Evolutionary conservation across 2,113 vertebrate genomes (phyloP).

Genomic region (Orthochromis indermauri): DNA sequence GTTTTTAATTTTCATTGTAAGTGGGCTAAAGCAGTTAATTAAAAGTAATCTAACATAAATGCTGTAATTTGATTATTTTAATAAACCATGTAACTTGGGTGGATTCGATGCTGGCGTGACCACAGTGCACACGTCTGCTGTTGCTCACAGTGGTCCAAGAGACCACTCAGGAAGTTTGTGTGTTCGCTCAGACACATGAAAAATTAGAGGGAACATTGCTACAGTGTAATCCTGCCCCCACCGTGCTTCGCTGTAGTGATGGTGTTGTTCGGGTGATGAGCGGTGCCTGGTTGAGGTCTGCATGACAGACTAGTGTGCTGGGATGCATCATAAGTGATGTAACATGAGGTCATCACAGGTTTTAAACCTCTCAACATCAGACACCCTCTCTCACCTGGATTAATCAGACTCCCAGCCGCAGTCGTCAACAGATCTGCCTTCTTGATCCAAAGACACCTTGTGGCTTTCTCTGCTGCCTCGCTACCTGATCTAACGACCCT

Average conservation of each 20-base stretch:
- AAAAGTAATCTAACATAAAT: too few species aligned
- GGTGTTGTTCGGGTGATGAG: background rate
- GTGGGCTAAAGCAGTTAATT: too few species aligned
- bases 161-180: too few species aligned
- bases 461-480: background rate
- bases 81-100: too few species aligned
- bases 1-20: too few species aligned
- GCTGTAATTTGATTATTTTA: too few species aligned
- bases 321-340: background rate
- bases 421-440: background rate
- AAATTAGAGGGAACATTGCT: background rate
- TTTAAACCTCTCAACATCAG: background rate
- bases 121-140: too few species aligned
- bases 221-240: background rate
- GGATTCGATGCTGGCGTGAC: too few species aligned
- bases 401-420: background rate
- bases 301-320: background rate
- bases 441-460: background rate
- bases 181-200: too few species aligned
- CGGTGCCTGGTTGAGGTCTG: background rate
- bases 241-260: accelerated
- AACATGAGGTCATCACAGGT: background rate
- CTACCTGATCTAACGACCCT: background rate
- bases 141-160: too few species aligned
- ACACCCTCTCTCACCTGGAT: background rate